Evolutionary conservation across 2,113 vertebrate genomes (phyloP).

Genomic region (Forbesichthys agassizii): DNA sequence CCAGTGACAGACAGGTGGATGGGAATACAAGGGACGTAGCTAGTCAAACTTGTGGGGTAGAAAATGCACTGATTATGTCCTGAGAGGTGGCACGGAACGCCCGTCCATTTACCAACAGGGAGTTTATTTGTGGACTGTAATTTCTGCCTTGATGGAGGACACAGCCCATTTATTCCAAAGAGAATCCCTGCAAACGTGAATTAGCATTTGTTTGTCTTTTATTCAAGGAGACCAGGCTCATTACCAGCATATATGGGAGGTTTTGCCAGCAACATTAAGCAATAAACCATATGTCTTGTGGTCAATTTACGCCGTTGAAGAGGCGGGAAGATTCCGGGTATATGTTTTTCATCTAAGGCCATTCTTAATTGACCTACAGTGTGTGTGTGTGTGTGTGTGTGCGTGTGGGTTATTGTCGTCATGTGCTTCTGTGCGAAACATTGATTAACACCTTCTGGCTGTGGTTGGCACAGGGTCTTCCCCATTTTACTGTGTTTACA

Average conservation of each 20-base stretch:
- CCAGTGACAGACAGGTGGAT: conserved; percentile 29
- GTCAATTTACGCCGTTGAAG: conserved; percentile 21
- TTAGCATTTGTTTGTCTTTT: conserved; percentile 49
- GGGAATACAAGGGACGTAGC: conserved; percentile 54
- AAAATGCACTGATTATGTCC: conserved; percentile 56
- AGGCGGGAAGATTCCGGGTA: conserved; percentile 19
- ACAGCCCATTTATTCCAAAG: conserved; percentile 37
- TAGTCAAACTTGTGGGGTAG: conserved; percentile 35
- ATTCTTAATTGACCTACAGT: conserved; percentile 43
- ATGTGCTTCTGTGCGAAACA: conserved; percentile 30
- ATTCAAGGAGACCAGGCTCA: conserved; percentile 10
- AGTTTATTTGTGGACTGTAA: conserved; percentile 40
- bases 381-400: background rate
- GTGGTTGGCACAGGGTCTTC: conserved; percentile 15
- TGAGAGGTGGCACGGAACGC: conserved; percentile 28
- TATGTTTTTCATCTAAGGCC: conserved; percentile 35
- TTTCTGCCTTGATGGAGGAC: conserved; percentile 34
- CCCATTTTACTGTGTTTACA: conserved; percentile 40
- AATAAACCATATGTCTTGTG: conserved; percentile 30
- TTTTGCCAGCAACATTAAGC: conserved; percentile 24
- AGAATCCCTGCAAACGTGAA: conserved; percentile 33
- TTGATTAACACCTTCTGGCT: conserved; percentile 32
- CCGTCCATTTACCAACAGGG: conserved; percentile 43
- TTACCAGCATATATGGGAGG: conserved; percentile 24
- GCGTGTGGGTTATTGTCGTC: conserved; percentile 21